Evolutionary conservation across 2,888 invertebrate species (phyloP), one percentile per base, ranked within the genome.

Genomic region (Mimachlamys varia): DNA sequence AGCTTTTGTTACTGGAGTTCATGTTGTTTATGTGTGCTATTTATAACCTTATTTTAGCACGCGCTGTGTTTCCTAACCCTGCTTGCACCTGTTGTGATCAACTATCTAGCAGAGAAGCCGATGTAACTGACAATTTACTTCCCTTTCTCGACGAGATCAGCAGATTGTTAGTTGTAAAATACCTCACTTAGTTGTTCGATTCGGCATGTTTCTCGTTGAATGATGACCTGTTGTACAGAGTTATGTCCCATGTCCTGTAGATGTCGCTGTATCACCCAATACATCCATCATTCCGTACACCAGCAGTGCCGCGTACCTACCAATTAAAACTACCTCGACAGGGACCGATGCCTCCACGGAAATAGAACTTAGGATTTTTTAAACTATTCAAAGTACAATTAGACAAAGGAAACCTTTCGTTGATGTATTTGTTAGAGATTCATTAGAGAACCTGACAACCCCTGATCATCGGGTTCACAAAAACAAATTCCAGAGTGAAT

Each of bases 161-260:
- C 76, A 76, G 76, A 33, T 58, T 33, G 76, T 33, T 33, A 33
- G 76, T 76, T 76, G 76, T 76, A 13, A 76, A 76, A 76, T 76
- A 12, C 22, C 76, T 76, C 76, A 33, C 76, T 76, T 76, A 4
- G 76, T 33, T 76, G 76, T 76, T 76, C 76, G 76, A 76, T 27
- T 58, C 58, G 76, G 76, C 33, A 33, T 33, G 22, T 13, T 76
- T 33, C 33, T 33, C 27, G 76, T 76, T 76, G 76, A 76, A 76
- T 27, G 76, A 76, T 76, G 76, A 76, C 76, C 33, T 76, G 76
- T 76, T 27, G 17, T 76, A 10, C 12, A 33, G 76, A 76, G 76
- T 76, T 76, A 76, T 76, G 76, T 76, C 76, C 76, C 76, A 5
- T 76, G 76, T 76, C 76, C 76, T 76, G 76, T 33, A 76, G 76